Base-by-base conservation (phyloP, 2,113 vertebrate genomes). In the Corythoichthys haematopterus region DNA sequence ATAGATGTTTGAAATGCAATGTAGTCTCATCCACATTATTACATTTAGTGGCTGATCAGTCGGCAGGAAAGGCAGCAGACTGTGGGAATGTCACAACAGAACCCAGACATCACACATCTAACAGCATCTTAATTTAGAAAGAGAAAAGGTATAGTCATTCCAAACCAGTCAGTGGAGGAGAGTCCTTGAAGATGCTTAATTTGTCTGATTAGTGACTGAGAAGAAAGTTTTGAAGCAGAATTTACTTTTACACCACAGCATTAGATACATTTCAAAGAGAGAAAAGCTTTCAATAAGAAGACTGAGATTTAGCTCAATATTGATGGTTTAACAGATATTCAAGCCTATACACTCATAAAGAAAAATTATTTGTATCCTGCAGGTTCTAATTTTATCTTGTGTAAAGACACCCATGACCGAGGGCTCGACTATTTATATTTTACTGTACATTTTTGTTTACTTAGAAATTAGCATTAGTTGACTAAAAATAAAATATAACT, bases 21-120 rank as follows among this genome's bases (percentile, higher is more conserved):
- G 33, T 65, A 58, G 87, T 79, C 83, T 85, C 75, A 65, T 72
- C 35, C 11, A 77, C 80, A 73, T 87, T 80, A 84, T 79, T 85
- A 72, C 85, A 83, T 90, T 90, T 91, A 89, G 79, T 71, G 60
- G 74, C 87, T 84, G 86, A 79, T 87, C 83, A 86, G 77, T 74
- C 61, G 64, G 48, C 85, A 88, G 88, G 87, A 90, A 89, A 83
- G 73, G 73, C 78, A 76, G 80, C 75, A 88, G 84, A 87, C 82
- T 64, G 74, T 76, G 83, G 60, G 73, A 81, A 85, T 69, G 74
- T 61, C 70, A 78, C 50, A 73, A 59, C 43, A 64, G 68, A 35
- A 71, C 48, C 48, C 60, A 62, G 60, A 62, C 60, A 62, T 13
- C 20, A 8, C 28, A 48, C 12, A 13, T 48, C 62, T 50, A 15